phyloP scores from a whole-genome alignment of 1,140 invertebrate genomes.

The Coptotermes formosanus region DNA sequence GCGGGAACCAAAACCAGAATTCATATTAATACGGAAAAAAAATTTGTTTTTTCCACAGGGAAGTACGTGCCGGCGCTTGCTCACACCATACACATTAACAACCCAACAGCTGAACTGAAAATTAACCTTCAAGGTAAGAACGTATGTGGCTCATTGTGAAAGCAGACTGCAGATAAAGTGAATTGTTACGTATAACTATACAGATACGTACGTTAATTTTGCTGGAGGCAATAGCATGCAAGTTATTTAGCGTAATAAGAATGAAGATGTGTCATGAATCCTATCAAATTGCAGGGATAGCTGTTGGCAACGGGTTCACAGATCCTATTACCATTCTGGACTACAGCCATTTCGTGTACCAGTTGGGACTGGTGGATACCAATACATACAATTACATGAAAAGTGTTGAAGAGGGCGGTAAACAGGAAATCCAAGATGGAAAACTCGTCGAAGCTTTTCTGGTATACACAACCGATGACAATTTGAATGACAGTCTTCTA shows the following conservation, averaged over 20 bases:
- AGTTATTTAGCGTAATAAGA: too few relatives aligned
- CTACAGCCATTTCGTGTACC: constrained; percentile 80
- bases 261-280: too few relatives aligned
- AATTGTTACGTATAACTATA: too few relatives aligned
- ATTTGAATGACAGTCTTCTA: too few relatives aligned
- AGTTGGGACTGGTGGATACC: constrained; percentile 73
- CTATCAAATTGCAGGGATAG: constrained; percentile 47
- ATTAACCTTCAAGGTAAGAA: constrained; percentile 43
- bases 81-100: constrained; percentile 51
- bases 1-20: too few relatives aligned
- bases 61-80: constrained; percentile 56
- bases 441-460: constrained; percentile 65
- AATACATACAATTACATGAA: constrained; percentile 60
- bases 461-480: constrained; percentile 42
- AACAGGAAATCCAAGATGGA: constrained; percentile 40
- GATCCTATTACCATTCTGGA: constrained; percentile 77
- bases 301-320: constrained; percentile 82
- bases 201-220: too few relatives aligned
- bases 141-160: too few relatives aligned
- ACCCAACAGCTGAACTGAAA: constrained; percentile 35
- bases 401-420: constrained; percentile 48
- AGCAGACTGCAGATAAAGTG: too few relatives aligned
- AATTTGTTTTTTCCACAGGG: constrained; percentile 50
- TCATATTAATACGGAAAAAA: neutral
- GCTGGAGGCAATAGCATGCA: too few relatives aligned